These are phyloP conservation scores for Cyprinus carpio DNA, from an alignment of 2,113 vertebrate genomes.

Conservation along the genomic window DNA sequence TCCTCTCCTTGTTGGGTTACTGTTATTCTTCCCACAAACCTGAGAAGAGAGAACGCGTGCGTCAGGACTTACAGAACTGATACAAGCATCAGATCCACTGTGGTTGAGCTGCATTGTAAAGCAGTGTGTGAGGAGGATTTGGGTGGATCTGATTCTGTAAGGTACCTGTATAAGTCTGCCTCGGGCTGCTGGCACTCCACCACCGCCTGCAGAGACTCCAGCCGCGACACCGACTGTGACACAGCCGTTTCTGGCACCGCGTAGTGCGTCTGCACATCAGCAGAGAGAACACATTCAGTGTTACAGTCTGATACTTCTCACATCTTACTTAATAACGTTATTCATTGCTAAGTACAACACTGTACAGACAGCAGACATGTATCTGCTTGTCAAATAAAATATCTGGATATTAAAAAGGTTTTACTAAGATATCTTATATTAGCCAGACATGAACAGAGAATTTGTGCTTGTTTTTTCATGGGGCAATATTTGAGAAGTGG, in stretches of 20 bases:
- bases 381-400: no score
- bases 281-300: background rate
- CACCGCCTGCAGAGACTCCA: slow-evolving; percentile 89
- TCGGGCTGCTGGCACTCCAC: slow-evolving; percentile 97
- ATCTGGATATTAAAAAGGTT: no score
- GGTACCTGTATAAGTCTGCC: slow-evolving; percentile 93
- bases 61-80: background rate
- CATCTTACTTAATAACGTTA: background rate
- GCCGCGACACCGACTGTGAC: slow-evolving; percentile 86
- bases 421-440: no score
- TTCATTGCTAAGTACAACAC: background rate
- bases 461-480: no score
- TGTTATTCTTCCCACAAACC: slow-evolving; percentile 94
- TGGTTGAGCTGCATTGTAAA: background rate
- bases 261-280: slow-evolving; percentile 80
- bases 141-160: background rate
- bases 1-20: slow-evolving; percentile 88
- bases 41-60: slow-evolving; percentile 63
- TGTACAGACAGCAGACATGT: background rate
- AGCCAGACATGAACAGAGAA: no score
- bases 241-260: slow-evolving; percentile 91
- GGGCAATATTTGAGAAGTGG: no score
- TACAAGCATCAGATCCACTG: background rate
- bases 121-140: background rate
- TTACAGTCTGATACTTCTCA: background rate